A percentile compares a stretch with the other conserved stretches of the same genome.
Evolutionary conservation across 2,113 vertebrate species (phyloP).

Genomic region (Morone saxatilis): DNA sequence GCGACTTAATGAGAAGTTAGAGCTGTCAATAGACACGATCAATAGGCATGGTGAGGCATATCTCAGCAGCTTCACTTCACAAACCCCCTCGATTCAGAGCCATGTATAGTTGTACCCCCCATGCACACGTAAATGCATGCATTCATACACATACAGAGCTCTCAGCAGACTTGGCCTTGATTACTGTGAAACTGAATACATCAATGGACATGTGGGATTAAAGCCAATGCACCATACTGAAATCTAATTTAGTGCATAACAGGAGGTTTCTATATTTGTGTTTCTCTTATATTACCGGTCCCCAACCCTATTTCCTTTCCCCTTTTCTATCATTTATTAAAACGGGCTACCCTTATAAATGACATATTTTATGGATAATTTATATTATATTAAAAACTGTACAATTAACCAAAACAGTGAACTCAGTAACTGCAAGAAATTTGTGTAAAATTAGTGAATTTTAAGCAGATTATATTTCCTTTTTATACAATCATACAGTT

Average conservation of each 20-base stretch:
- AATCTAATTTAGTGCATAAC: neutral
- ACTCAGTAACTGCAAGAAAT: too few relatives aligned
- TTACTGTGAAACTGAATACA: constrained; percentile 7
- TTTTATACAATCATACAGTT: too few relatives aligned
- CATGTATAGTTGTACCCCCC: neutral
- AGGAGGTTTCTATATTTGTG: neutral
- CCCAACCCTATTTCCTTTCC: too few relatives aligned
- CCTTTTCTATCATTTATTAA: too few relatives aligned
- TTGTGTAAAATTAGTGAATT: too few relatives aligned
- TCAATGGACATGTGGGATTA: neutral
- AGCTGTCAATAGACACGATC: constrained; percentile 58
- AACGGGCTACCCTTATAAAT: too few relatives aligned
- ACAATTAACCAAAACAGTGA: too few relatives aligned
- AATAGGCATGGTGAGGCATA: constrained; percentile 37
- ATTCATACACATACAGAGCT: neutral
- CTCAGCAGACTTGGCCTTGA: constrained; percentile 10
- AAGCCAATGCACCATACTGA: neutral
- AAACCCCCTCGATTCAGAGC: neutral
- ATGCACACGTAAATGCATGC: neutral
- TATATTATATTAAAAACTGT: too few relatives aligned
- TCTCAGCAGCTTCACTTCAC: constrained; percentile 36
- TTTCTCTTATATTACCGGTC: too few relatives aligned
- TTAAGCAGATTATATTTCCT: too few relatives aligned
- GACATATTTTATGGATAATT: too few relatives aligned
- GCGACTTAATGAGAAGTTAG: constrained; percentile 65